Evolutionary conservation across 2,888 invertebrate species (phyloP).

Genomic region (Patella depressa): DNA sequence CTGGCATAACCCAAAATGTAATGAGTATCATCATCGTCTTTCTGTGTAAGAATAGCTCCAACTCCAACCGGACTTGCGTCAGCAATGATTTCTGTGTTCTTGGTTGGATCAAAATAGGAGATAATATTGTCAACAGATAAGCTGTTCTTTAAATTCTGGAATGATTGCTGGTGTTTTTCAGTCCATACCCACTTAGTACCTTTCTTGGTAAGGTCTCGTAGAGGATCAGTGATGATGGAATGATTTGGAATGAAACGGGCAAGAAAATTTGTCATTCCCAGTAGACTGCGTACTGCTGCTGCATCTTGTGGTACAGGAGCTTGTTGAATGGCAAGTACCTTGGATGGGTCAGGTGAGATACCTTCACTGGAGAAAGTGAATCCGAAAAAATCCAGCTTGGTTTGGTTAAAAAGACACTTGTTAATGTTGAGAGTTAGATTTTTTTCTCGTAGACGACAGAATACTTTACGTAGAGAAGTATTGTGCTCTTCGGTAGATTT

Average conservation of each 20-base stretch:
- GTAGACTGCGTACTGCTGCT: slow-evolving; percentile 23
- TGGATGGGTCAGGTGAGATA: slow-evolving; percentile 16
- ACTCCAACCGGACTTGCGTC: slow-evolving; percentile 47
- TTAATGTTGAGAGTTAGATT: neutral
- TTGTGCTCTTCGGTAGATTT: slow-evolving; percentile 57
- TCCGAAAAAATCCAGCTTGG: neutral
- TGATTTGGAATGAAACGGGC: slow-evolving; percentile 38
- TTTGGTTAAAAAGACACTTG: neutral
- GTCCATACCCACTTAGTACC: slow-evolving; percentile 35
- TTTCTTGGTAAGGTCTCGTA: slow-evolving; percentile 32
- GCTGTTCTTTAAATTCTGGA: slow-evolving; percentile 34
- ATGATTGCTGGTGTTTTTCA: slow-evolving; percentile 24
- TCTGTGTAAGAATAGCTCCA: slow-evolving; percentile 40
- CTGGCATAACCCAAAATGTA: slow-evolving; percentile 43
- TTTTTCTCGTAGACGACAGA: slow-evolving; percentile 18
- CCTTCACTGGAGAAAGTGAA: neutral
- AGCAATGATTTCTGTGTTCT: slow-evolving; percentile 35
- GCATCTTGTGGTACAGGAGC: neutral
- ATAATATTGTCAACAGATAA: slow-evolving; percentile 35
- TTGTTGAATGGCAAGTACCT: neutral
- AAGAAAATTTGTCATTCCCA: slow-evolving; percentile 34
- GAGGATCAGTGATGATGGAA: slow-evolving; percentile 38
- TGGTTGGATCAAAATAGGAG: slow-evolving; percentile 37
- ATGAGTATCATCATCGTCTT: slow-evolving; percentile 33
- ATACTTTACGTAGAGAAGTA: slow-evolving; percentile 45